Evolutionary conservation across 2,888 invertebrate genomes (phyloP), one percentile per base, ranked within the genome.

Genomic region (Drosophila nigricruria): DNA sequence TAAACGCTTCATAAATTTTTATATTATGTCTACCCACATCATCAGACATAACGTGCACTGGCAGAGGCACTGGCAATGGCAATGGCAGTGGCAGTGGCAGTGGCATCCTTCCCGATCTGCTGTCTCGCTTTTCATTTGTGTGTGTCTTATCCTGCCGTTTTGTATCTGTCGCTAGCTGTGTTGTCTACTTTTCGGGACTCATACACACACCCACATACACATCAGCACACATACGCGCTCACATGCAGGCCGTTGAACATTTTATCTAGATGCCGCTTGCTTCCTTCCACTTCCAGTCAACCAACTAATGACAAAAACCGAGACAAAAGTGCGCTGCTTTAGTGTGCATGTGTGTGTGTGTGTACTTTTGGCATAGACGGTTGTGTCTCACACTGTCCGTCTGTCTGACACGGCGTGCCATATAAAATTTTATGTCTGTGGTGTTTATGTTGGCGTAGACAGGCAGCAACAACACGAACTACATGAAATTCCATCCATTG

Each of bases 1-100:
- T 90, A 90, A 90, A 91, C 89, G 90, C 88, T 89, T 89, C 91
- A 90, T 90, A 90, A 91, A 90, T 90, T 91, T 90, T 91, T 89
- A 91, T 91, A 86, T 88, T 86, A 82, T 90, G 89, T 85, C 81
- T 89, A 88, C 84, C 88, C 88, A 90, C 88, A 91, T 91, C 89
- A 90, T 89, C 85, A 88, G 85, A 76, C 88, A 82, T 88, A 84
- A 88, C 84, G 85, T 85, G 88, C 79, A 73, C 56, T 70, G 73
- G 36, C 34, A 30, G 16, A 52, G 45, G 49, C 61, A 56, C 6
- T 30, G 27, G 12, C 12, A 20, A 0, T 30, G n/a, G 23, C 45
- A 16, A 8, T 27, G 23, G 3, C 20, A 23, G 12, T 38, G 40
- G 87, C 76, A 70, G 42, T 70, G 73, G 23, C 57, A 43, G 12